These are phyloP conservation scores for Nipponia nippon DNA, from an alignment of 2,113 vertebrate species.

Conservation along the genomic window DNA sequence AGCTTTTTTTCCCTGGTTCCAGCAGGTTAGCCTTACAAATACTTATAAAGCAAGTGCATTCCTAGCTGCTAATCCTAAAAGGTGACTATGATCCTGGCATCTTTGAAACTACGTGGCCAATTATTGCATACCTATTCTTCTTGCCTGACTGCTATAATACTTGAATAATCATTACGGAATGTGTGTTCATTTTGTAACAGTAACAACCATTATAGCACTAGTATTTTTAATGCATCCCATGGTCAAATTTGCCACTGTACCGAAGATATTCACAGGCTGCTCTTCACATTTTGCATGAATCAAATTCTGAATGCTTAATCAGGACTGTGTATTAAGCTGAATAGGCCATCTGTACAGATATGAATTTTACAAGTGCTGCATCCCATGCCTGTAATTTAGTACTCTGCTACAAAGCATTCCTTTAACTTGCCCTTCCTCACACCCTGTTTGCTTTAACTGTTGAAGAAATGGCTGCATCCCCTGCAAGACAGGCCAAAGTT, in stretches of 20 bases:
- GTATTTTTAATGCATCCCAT: not conserved
- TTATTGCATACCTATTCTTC: not conserved
- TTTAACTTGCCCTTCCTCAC: conserved; percentile 68
- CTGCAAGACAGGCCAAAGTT: conserved; percentile 83
- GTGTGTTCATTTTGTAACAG: not conserved
- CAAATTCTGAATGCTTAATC: not conserved
- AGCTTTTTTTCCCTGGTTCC: not conserved
- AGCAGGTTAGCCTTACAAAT: not conserved
- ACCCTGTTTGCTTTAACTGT: conserved; percentile 64
- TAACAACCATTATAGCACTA: not conserved
- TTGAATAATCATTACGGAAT: not conserved
- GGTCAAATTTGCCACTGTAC: not conserved
- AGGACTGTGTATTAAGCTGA: not conserved
- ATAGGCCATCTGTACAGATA: not conserved
- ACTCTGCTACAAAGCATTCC: conserved; percentile 44
- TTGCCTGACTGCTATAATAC: not conserved
- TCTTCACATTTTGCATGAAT: not conserved
- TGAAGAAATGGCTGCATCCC: conserved; percentile 87
- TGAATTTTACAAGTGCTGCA: not conserved
- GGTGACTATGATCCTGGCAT: not conserved
- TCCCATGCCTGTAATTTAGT: not conserved
- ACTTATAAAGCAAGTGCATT: not conserved
- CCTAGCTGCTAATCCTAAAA: not conserved
- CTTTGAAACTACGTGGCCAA: not conserved
- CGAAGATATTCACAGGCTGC: not conserved